phyloP scores from a whole-genome alignment of 2,113 vertebrate genomes.

The Falcunculus frontatus region DNA sequence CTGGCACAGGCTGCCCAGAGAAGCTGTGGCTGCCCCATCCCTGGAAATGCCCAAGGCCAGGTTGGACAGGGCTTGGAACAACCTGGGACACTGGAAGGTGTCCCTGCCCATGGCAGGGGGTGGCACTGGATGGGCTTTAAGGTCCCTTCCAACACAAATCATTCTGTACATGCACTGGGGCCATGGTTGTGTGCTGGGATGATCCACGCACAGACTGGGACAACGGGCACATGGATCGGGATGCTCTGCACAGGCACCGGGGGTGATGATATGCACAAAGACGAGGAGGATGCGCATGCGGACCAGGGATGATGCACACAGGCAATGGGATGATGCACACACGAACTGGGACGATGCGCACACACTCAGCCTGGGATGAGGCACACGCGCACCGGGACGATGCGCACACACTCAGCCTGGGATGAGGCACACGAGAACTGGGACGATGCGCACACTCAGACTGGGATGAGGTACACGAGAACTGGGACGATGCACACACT shows the following conservation, averaged over 20 bases:
- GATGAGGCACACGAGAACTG: neutral
- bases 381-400: no score
- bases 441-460: no score
- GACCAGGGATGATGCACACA: neutral
- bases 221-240: accelerated
- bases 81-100: accelerated
- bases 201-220: neutral
- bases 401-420: neutral
- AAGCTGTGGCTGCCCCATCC: neutral
- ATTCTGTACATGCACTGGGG: accelerated
- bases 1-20: neutral
- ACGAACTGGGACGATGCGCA: no score
- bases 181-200: accelerated
- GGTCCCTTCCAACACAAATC: neutral
- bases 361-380: neutral
- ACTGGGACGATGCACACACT: no score
- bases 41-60: neutral
- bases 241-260: accelerated
- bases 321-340: accelerated
- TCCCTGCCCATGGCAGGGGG: neutral
- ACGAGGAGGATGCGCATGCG: accelerated
- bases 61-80: accelerated
- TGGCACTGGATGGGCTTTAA: neutral
- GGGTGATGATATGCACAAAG: neutral
- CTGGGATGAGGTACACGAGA: no score